These are phyloP conservation scores for Nyctalus aviator DNA, from an alignment of 2,797 vertebrate genomes.

Conservation along the genomic window DNA sequence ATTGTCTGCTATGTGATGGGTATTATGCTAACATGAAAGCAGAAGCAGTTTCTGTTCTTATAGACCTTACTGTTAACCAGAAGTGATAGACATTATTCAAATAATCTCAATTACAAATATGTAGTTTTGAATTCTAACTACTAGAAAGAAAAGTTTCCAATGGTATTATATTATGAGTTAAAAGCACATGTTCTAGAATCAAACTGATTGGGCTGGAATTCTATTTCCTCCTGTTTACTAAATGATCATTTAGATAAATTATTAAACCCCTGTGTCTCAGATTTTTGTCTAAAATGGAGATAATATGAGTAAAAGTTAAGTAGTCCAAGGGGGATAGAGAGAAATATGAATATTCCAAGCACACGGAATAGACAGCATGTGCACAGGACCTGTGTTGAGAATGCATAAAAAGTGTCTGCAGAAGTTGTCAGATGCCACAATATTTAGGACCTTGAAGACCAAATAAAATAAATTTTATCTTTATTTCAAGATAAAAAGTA, in stretches of 20 bases:
- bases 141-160: background rate
- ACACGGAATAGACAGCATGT: background rate
- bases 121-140: background rate
- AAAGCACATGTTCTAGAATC: background rate
- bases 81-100: background rate
- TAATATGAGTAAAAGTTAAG: background rate
- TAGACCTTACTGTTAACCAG: background rate
- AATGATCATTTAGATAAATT: background rate
- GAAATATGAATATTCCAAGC: background rate
- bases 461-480: constrained; percentile 13
- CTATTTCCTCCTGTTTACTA: background rate
- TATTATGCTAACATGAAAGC: background rate
- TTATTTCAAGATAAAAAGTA: background rate
- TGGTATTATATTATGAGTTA: background rate
- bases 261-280: background rate
- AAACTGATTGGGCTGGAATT: background rate
- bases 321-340: background rate
- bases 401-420: background rate
- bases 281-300: background rate
- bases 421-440: background rate
- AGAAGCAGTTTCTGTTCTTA: background rate
- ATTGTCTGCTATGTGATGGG: background rate
- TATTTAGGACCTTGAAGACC: background rate
- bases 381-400: background rate
- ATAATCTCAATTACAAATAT: background rate